Evolutionary conservation across 2,888 invertebrate genomes (phyloP).

Genomic region (Rugalucina vietnamica): DNA sequence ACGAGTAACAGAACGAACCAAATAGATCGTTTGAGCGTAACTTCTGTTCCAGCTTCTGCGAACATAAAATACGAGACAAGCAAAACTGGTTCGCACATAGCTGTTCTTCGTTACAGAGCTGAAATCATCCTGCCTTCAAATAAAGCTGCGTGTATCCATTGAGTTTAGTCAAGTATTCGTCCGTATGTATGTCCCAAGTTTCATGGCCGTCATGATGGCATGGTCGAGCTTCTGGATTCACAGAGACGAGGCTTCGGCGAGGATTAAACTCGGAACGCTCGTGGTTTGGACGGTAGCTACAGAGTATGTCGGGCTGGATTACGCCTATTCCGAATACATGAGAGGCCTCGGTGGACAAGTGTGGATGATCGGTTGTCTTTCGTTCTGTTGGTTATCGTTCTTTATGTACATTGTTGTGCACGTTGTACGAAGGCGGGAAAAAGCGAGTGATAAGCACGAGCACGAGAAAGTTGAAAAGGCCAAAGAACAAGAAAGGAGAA

Average conservation of each 20-base stretch:
- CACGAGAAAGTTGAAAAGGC: too few species aligned
- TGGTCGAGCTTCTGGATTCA: constrained; percentile 49
- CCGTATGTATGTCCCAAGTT: constrained; percentile 40
- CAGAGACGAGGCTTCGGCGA: constrained; percentile 26
- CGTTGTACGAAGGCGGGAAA: constrained; percentile 23
- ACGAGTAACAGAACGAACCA: too few species aligned
- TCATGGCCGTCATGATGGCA: constrained; percentile 33
- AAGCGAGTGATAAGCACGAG: not conserved
- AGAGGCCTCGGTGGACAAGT: too few species aligned
- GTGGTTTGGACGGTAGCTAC: too few species aligned
- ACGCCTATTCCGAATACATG: constrained; percentile 11
- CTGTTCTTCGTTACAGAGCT: too few species aligned
- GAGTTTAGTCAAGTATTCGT: not conserved
- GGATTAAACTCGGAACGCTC: constrained; percentile 41
- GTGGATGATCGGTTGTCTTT: too few species aligned
- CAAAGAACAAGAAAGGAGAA: constrained; percentile 7
- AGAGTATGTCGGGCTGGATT: too few species aligned
- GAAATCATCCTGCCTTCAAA: not conserved
- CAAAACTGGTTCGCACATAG: too few species aligned
- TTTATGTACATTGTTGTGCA: constrained; percentile 21
- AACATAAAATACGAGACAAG: too few species aligned
- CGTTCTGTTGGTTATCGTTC: constrained; percentile 18
- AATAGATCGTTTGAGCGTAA: too few species aligned
- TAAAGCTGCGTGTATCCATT: not conserved
- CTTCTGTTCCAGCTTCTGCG: too few species aligned